Conservation (phyloP, 2,888 invertebrate species). For the Nomada flava region DNA sequence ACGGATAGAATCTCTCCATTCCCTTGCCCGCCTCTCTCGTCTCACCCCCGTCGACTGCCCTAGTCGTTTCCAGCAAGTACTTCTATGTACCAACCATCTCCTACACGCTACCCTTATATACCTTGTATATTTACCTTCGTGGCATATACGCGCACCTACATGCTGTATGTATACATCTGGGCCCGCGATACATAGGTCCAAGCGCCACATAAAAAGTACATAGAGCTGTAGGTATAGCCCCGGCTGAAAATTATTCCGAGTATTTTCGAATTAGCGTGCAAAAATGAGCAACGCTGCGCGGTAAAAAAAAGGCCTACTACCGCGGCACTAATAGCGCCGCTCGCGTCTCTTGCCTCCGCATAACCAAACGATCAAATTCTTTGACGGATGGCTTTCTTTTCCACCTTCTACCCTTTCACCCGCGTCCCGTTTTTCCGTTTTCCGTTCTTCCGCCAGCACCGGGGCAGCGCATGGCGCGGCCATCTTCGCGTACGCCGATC, state of each 20-base stretch:
- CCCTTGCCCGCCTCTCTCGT: constrained; percentile 59
- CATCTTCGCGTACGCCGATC: no score
- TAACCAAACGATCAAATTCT: neutral
- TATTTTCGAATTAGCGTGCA: constrained; percentile 80
- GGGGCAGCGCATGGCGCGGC: no score
- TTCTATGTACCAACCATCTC: constrained; percentile 82
- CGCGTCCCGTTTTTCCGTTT: no score
- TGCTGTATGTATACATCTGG: constrained; percentile 56
- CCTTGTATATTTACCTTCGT: constrained; percentile 75
- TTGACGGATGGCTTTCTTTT: no score
- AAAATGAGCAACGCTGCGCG: constrained; percentile 57
- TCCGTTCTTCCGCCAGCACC: no score
- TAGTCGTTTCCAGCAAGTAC: constrained; percentile 83
- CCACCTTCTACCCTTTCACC: no score
- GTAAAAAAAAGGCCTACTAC: neutral
- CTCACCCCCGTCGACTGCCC: constrained; percentile 75
- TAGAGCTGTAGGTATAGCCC: constrained; percentile 64
- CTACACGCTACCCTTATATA: constrained; percentile 80
- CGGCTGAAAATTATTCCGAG: constrained; percentile 76
- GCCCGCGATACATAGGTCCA: constrained; percentile 76
- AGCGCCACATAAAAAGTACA: constrained; percentile 77
- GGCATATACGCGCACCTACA: constrained; percentile 65
- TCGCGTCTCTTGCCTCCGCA: neutral
- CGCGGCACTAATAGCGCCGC: neutral
- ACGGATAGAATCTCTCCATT: constrained; percentile 65